These are phyloP conservation scores for Leucania comma DNA, from an alignment of 2,888 invertebrate genomes.

Conservation along the genomic window DNA sequence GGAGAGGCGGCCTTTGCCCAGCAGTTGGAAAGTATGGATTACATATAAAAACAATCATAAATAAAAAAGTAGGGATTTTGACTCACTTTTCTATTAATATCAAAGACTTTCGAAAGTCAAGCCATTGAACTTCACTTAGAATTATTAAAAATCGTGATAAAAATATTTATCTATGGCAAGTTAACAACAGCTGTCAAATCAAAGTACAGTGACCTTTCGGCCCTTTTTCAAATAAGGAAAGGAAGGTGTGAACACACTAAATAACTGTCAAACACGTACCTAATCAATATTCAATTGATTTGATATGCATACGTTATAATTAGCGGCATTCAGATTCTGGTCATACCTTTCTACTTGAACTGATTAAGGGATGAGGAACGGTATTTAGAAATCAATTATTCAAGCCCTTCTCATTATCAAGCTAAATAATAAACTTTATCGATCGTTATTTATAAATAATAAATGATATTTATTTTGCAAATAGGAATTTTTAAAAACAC, in stretches of 20 bases:
- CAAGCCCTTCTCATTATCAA: slow-evolving; percentile 35
- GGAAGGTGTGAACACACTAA: slow-evolving; percentile 37
- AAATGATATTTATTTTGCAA: too few relatives aligned
- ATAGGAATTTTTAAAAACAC: too few relatives aligned
- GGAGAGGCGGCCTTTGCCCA: too few relatives aligned
- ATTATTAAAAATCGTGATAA: not conserved
- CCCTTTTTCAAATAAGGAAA: slow-evolving; percentile 16
- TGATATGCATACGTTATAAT: slow-evolving; percentile 54
- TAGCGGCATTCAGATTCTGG: slow-evolving; percentile 49
- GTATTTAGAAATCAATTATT: slow-evolving; percentile 30
- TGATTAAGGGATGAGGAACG: slow-evolving; percentile 57
- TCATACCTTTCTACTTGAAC: slow-evolving; percentile 49
- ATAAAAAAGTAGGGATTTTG: too few relatives aligned
- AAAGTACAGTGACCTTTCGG: slow-evolving; percentile 38
- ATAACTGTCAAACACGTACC: slow-evolving; percentile 45
- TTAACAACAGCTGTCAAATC: slow-evolving; percentile 22
- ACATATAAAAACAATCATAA: too few relatives aligned
- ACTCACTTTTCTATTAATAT: not conserved
- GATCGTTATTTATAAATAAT: not conserved
- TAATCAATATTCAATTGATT: slow-evolving; percentile 59
- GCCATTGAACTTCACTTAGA: not conserved
- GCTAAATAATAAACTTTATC: not conserved
- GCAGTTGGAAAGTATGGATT: too few relatives aligned
- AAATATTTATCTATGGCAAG: not conserved
- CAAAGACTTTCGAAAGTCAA: not conserved